Evolutionary conservation across 2,113 vertebrate species (phyloP).

Genomic region (Sylvietta virens): DNA sequence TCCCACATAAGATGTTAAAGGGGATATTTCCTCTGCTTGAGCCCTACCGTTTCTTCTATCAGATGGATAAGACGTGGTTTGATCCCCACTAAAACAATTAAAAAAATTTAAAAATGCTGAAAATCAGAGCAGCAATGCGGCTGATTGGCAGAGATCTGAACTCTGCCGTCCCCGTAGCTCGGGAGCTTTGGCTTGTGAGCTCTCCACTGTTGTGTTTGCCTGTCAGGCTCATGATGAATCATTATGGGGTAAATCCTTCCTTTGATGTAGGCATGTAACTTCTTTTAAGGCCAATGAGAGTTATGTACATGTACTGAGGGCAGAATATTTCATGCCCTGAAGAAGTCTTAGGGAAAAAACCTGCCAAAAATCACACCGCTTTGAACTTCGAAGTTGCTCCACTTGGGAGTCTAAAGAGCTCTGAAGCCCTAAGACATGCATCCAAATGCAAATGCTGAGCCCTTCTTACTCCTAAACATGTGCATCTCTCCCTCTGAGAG

Average conservation of each 20-base stretch:
- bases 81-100: not conserved
- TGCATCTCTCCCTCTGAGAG: not conserved
- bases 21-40: not conserved
- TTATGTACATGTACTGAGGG: constrained; percentile 55
- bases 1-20: not conserved
- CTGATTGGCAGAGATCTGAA: constrained; percentile 35
- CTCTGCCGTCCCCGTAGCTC: not conserved
- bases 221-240: constrained; percentile 51
- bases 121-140: not conserved
- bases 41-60: not conserved
- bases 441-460: constrained; percentile 51
- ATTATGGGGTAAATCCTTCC: constrained; percentile 63
- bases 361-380: constrained; percentile 46
- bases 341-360: constrained; percentile 38
- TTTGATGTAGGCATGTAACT: constrained; percentile 69
- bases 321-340: constrained; percentile 57
- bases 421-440: constrained; percentile 26
- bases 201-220: constrained; percentile 63
- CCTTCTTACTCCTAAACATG: not conserved
- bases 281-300: constrained; percentile 66
- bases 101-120: constrained; percentile 14
- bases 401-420: constrained; percentile 18
- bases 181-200: constrained; percentile 38
- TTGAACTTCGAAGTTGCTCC: constrained; percentile 54
- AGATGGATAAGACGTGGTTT: not conserved